Evolutionary conservation across 2,888 invertebrate species (phyloP).

Genomic region (Hypomecis atomaria): DNA sequence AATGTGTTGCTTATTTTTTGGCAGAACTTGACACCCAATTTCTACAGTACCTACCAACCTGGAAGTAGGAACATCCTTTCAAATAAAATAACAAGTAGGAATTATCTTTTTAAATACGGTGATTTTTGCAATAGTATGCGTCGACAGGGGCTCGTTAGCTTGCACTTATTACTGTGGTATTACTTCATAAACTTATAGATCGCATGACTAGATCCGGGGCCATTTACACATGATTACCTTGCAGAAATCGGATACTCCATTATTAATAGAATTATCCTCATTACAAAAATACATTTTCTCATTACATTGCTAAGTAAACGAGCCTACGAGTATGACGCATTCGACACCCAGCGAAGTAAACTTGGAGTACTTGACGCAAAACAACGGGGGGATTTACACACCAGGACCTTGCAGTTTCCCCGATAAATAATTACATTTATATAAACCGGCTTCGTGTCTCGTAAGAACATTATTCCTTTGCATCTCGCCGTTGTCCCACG

Average conservation of each 20-base stretch:
- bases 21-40: no score
- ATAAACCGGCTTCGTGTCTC: slow-evolving; percentile 15
- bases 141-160: no score
- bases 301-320: slow-evolving; percentile 8
- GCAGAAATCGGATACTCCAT: neutral
- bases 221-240: neutral
- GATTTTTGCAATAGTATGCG: no score
- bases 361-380: slow-evolving; percentile 15
- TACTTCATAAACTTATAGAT: no score
- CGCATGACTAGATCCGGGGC: no score
- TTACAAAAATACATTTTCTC: slow-evolving; percentile 7
- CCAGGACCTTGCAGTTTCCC: slow-evolving; percentile 28
- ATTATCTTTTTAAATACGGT: no score
- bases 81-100: no score
- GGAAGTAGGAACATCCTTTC: no score
- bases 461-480: slow-evolving; percentile 17
- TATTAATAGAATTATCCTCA: slow-evolving; percentile 7
- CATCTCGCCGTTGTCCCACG: slow-evolving; percentile 18
- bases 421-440: slow-evolving; percentile 17
- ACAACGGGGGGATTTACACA: slow-evolving; percentile 22
- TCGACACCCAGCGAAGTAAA: neutral
- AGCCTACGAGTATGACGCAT: slow-evolving; percentile 10
- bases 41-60: no score
- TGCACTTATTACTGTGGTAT: no score
- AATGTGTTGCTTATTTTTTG: no score